Conservation (phyloP, 2,113 vertebrate species). For the Aythya baeri region DNA sequence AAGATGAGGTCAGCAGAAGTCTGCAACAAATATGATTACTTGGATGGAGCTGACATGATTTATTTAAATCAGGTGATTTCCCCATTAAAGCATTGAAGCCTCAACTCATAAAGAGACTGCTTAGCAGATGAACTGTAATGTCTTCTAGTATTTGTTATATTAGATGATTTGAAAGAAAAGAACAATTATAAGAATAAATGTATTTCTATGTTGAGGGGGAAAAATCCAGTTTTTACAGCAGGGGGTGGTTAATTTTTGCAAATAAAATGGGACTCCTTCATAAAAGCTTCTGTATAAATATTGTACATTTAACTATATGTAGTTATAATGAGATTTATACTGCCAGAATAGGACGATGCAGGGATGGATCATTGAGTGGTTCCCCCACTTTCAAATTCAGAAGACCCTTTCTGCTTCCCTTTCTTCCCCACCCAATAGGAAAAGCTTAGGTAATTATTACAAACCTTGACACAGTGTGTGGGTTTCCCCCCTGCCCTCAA, state of each 20-base stretch:
- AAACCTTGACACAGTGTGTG: neutral
- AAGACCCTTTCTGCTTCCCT: neutral
- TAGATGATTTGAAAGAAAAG: conserved; percentile 69
- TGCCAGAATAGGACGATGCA: neutral
- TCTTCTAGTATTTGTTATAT: conserved; percentile 58
- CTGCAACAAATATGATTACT: conserved; percentile 66
- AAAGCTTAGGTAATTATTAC: neutral
- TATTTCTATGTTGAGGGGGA: conserved; percentile 46
- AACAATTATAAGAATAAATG: conserved; percentile 73
- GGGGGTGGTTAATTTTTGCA: conserved; percentile 61
- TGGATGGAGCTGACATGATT: conserved; percentile 71
- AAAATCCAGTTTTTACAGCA: conserved; percentile 56
- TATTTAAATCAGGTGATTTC: conserved; percentile 70
- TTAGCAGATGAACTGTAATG: conserved; percentile 65
- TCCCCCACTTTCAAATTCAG: neutral
- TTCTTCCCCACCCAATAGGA: neutral
- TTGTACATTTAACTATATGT: conserved; percentile 46
- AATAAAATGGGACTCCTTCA: conserved; percentile 39
- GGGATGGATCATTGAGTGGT: conserved; percentile 23
- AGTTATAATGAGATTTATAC: conserved; percentile 24
- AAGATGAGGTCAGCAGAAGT: conserved; percentile 68
- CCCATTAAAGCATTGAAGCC: conserved; percentile 60
- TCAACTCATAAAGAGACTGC: conserved; percentile 62
- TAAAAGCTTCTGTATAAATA: conserved; percentile 33
- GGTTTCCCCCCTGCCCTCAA: neutral